Evolutionary conservation across 2,888 invertebrate species (phyloP).

Genomic region (Xestia sexstrigata): DNA sequence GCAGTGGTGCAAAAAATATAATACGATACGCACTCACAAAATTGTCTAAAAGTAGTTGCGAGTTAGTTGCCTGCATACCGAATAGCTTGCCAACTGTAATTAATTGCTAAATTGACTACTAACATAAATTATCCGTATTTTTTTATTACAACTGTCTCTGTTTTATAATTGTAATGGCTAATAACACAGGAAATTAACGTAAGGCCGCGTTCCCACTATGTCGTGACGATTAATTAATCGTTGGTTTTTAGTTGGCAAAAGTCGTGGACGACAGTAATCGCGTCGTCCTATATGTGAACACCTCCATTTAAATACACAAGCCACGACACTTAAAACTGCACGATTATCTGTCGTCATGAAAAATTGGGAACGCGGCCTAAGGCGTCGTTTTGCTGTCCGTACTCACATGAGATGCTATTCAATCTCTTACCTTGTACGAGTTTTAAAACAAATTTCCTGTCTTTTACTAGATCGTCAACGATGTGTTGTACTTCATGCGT

Average conservation of each 20-base stretch:
- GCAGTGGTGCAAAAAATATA: neutral
- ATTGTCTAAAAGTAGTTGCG: neutral
- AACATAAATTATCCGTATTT: neutral
- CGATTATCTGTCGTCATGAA: too few relatives aligned
- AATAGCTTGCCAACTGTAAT: neutral
- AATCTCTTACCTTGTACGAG: neutral
- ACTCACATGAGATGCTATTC: neutral
- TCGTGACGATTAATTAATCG: too few relatives aligned
- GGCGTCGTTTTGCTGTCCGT: neutral
- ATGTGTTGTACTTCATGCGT: constrained; percentile 93
- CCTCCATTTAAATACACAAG: too few relatives aligned
- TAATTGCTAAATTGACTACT: neutral
- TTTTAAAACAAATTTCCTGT: neutral
- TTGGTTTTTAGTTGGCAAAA: too few relatives aligned
- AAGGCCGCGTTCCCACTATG: too few relatives aligned
- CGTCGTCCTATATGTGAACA: too few relatives aligned
- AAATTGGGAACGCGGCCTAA: too few relatives aligned
- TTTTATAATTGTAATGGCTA: neutral
- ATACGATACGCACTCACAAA: neutral
- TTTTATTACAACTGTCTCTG: neutral
- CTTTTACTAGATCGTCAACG: constrained; percentile 92
- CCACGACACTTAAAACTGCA: too few relatives aligned
- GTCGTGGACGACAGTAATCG: too few relatives aligned
- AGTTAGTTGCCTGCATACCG: neutral
- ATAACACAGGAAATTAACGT: neutral